Percentiles rank a stretch among this genome's conserved stretches.
Evolutionary conservation across 2,888 invertebrate genomes (phyloP).

Genomic region (Allacma fusca): DNA sequence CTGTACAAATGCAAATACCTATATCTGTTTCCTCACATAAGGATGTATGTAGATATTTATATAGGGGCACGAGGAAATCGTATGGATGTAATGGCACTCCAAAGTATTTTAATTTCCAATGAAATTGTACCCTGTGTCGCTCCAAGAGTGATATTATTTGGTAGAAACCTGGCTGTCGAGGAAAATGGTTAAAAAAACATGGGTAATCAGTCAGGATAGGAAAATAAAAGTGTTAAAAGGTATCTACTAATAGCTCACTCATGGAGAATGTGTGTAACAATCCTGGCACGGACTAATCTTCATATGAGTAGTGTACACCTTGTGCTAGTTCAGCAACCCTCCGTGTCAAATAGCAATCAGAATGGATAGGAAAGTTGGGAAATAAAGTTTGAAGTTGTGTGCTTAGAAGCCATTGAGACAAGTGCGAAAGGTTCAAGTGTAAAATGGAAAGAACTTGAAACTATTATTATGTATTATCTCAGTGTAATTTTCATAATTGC

Average conservation of each 20-base stretch:
- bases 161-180: neutral
- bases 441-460: conserved; percentile 20
- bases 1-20: too few relatives aligned
- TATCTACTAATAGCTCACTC: neutral
- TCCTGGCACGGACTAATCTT: neutral
- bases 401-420: conserved; percentile 21
- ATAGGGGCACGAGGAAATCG: too few relatives aligned
- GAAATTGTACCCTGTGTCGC: too few relatives aligned
- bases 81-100: too few relatives aligned
- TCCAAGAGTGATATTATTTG: too few relatives aligned
- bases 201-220: neutral
- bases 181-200: neutral
- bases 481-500: conserved; percentile 41
- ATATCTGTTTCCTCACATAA: too few relatives aligned
- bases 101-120: too few relatives aligned
- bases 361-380: neutral
- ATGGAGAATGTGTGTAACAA: neutral
- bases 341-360: conserved; percentile 16
- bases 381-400: conserved; percentile 27
- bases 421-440: conserved; percentile 27
- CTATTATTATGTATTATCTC: conserved; percentile 22
- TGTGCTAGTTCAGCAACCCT: too few relatives aligned
- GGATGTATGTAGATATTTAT: too few relatives aligned
- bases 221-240: conserved; percentile 10
- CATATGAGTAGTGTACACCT: neutral